Base-by-base conservation (phyloP, 1,140 invertebrate genomes). In the Adoxophyes honmai region DNA sequence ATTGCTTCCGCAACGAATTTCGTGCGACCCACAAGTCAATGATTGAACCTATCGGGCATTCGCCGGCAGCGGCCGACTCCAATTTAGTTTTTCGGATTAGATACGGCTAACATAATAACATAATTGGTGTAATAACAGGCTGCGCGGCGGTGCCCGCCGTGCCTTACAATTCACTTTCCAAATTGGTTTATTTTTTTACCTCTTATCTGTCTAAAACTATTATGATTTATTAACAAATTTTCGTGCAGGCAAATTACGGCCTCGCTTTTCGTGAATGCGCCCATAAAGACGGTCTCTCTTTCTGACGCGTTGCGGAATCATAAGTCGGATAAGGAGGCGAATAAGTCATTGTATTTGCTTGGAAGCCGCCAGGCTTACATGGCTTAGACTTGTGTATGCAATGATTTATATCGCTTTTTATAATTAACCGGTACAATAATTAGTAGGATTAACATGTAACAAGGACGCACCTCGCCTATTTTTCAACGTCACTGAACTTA, bases 131-230 rank as follows among this genome's bases (percentile, higher is more conserved):
- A 88, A 88, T 88, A 88, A 86, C 82, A 88, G 79, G 55, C 67
- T 77, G 70, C 75, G 72, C 71, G 37, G 62, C 66, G 62, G 66
- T 60, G 56, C 81, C 71, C 73, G 78, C 77, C 78, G 82, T 85
- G 76, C 86, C 86, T 85, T 86, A 88, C 81, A 88, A 88, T 86
- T 86, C 83, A 88, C 86, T 88, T 88, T 88, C 83, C 83, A 88
- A 88, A 86, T 88, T 84, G 76, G 86, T 88, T 81, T 78, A 81
- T 83, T 86, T 88, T 66, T 88, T 88, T 85, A 84, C 73, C 76
- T 81, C 64, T 68, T 67, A 65, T 79, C 81, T 83, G 82, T 85
- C 83, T 87, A 85, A 84, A 87, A 88, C 86, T 88, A 88, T 87
- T 84, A 86, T 88, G 83, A 88, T 88, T 88, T 88, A 88, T 86